A percentile compares a stretch with the other conserved stretches of the same genome.
phyloP scores from a whole-genome alignment of 2,113 vertebrate species.

The Orientallactaga bullata region DNA sequence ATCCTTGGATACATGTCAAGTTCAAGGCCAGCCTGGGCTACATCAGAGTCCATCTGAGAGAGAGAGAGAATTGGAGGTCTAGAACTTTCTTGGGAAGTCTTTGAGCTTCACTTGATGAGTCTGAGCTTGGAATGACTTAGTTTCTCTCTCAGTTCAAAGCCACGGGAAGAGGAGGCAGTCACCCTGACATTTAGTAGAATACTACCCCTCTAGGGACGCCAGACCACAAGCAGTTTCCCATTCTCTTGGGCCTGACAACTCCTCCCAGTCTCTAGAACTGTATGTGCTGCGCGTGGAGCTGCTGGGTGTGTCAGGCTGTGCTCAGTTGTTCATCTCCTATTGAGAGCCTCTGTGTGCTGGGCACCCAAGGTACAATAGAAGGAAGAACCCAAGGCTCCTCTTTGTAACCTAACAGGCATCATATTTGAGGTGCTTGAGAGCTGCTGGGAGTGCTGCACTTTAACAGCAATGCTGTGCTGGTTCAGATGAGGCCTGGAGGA shows the following conservation, averaged over 20 bases:
- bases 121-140: neutral
- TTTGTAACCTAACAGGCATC: neutral
- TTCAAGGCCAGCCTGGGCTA: too few species aligned
- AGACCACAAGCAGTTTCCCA: neutral
- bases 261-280: neutral
- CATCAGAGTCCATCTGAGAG: too few species aligned
- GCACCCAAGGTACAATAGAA: neutral
- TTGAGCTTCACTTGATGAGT: constrained; percentile 5
- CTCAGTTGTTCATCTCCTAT: neutral
- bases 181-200: neutral
- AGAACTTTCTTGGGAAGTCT: constrained; percentile 13
- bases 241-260: neutral
- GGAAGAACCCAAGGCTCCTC: neutral
- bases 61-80: neutral
- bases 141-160: neutral
- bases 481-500: neutral
- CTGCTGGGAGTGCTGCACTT: neutral
- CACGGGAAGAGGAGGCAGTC: neutral
- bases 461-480: neutral
- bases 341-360: neutral
- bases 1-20: too few species aligned
- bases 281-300: neutral
- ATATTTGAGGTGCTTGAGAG: neutral
- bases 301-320: neutral
- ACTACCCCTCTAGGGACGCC: neutral